Conservation (phyloP, 2,888 invertebrate species). For the Steinernema hermaphroditum region DNA sequence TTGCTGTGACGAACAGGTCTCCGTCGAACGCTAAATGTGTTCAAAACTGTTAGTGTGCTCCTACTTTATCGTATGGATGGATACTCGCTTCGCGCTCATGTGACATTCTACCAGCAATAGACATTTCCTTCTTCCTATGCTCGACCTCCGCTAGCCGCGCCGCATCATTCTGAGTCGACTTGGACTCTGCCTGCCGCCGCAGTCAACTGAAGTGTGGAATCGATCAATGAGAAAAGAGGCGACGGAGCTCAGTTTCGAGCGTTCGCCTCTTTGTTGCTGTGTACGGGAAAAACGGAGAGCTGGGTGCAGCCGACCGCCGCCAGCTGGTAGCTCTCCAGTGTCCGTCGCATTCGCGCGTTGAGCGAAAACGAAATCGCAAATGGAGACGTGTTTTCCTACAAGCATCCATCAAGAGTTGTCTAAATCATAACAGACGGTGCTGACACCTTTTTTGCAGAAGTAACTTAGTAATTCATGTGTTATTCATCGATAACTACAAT, state of each 20-base stretch:
- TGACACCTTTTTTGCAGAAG: too few relatives aligned
- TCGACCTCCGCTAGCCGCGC: background rate
- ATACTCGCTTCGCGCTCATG: background rate
- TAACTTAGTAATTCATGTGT: too few relatives aligned
- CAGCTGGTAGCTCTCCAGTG: conserved; percentile 13
- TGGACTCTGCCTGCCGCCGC: background rate
- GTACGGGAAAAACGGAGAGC: background rate
- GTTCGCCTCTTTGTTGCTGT: conserved; percentile 24
- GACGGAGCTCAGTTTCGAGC: conserved; percentile 9
- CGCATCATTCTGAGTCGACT: background rate
- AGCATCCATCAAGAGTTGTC: too few relatives aligned
- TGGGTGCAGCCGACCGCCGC: conserved; percentile 30
- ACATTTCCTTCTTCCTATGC: background rate
- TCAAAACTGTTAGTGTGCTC: background rate
- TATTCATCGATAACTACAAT: too few relatives aligned
- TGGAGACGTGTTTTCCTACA: too few relatives aligned
- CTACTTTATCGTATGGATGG: background rate
- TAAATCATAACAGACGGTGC: too few relatives aligned
- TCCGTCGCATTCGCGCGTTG: too few relatives aligned
- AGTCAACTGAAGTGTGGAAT: conserved; percentile 27
- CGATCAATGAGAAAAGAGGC: background rate
- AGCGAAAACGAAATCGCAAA: too few relatives aligned
- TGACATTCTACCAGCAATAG: background rate
- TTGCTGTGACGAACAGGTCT: too few relatives aligned
- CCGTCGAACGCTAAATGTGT: too few relatives aligned